These are phyloP conservation scores for Tetragonula clypearis DNA, from an alignment of 1,140 invertebrate species.

Conservation along the genomic window DNA sequence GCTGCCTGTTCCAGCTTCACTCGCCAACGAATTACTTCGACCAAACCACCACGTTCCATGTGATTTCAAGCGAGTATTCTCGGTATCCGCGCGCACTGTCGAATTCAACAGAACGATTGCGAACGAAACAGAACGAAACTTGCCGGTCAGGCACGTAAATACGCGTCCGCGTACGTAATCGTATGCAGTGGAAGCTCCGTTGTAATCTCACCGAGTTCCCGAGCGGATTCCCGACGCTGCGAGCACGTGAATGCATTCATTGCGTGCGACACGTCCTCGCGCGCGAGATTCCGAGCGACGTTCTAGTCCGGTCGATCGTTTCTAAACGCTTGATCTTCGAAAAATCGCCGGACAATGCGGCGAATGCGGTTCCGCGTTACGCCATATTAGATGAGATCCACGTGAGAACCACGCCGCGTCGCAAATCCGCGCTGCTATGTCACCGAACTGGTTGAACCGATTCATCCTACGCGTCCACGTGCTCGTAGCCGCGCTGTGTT, in stretches of 20 bases:
- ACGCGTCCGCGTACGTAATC: neutral
- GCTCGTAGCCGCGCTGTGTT: neutral
- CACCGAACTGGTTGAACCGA: conserved; percentile 14
- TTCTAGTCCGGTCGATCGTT: conserved; percentile 1
- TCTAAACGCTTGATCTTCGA: conserved; percentile 15
- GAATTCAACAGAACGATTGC: neutral
- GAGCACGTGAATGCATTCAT: neutral
- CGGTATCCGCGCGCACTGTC: neutral
- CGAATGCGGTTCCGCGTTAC: neutral
- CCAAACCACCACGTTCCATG: no score
- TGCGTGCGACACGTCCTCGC: neutral
- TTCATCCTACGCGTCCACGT: neutral
- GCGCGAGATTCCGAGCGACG: conserved; percentile 21
- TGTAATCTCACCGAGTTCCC: neutral
- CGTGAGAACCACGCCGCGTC: conserved; percentile 11
- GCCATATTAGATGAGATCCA: conserved; percentile 16
- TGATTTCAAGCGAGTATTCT: neutral
- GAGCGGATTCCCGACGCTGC: neutral
- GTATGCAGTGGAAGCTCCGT: neutral
- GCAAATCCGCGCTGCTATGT: conserved; percentile 52
- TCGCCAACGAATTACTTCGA: neutral
- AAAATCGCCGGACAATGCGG: conserved; percentile 25
- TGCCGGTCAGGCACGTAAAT: no score
- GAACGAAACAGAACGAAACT: no score
- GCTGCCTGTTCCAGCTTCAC: no score